Base-by-base conservation (phyloP, 2,113 vertebrate species). In the Spea multiplicata region DNA sequence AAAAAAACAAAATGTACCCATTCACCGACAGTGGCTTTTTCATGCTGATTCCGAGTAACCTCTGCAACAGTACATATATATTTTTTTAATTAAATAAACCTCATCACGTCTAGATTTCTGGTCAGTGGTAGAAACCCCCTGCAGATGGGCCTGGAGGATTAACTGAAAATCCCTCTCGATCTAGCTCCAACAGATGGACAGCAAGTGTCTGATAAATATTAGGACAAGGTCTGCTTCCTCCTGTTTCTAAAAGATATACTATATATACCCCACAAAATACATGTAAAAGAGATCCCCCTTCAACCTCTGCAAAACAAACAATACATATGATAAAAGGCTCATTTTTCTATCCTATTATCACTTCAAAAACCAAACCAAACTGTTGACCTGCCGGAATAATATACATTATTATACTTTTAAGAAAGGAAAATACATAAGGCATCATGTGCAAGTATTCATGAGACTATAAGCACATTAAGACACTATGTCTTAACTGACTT, bases 91-190 rank as follows among this genome's bases (percentile, higher is more conserved):
- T 93, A 92, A 92, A 93, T 93, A 93, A 93, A 93, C 90, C 89
- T 92, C 91, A 93, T 93, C 89, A 90, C 91, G 91, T 93, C 93
- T 94, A 91, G 91, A 93, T 91, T 92, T 91, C 92, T 93, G 94
- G 96, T 98, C 96, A 97, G 93, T 94, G 92, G 93, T 93, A 93
- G 93, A 93, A 92, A 94, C 92, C 93, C 94, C 94, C 94, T 94
- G 92, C 93, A 89, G 94, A 94, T 95, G 95, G 94, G 91, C 91
- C 93, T 91, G 83, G 89, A 92, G 93, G 96, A 97, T 97, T 98
- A 96, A 92, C 91, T 84, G 91, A 93, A 97, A 98, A 96, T 94
- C 94, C 91, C 91, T 89, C 90, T 87, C 89, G 88, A 92, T 90
- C 91, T 85, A 89, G 89, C 89, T 92, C 89, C 91, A 95, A 94